Evolutionary conservation across 2,797 vertebrate species (phyloP), one percentile per base, ranked within the genome.

Genomic region (Cossypha caffra): DNA sequence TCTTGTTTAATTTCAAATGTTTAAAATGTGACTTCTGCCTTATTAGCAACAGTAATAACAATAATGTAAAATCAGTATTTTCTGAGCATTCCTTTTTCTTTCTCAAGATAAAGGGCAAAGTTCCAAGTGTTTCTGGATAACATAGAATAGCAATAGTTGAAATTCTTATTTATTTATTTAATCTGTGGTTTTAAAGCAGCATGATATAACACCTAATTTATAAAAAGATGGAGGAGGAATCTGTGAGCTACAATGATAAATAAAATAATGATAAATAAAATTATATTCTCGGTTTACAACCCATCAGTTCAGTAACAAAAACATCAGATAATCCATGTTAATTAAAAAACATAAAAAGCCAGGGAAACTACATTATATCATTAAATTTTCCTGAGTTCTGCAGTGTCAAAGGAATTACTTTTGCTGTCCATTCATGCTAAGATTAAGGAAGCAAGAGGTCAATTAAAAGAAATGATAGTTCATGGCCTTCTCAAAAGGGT

Each of bases 11-110:
- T 35, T 35, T 35, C 35, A 35, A 18, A 2, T 11, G 25, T 73
- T 33, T 28, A 7, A 13, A 73, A 48, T 23, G 15, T 38, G 19
- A 31, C 13, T 64, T 64, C 14, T 57, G 7, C 8, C 18, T 80
- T 17, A 57, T 16, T 20, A 73, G 5, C 25, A 68, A 19, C 3
- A 68, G 29, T 12, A 59, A 29, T 20, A 40, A 40, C 13, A 68
- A 21, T 4, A 28, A 31, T 7, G 2, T 19, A 40, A 86, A 80
- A 38, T 6, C 0, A 0, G 4, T 40, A 4, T 83, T 67, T 75
- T 64, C 33, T 84, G 19, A 64, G 10, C 8, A 6, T 52, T 43
- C 10, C 8, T 23, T 38, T 67, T 52, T 71, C 9, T 35, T 87
- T 83, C 74, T 63, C 20, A 71, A 83, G 25, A 54, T 9, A 91